A percentile compares a stretch with the other conserved stretches of the same genome.
These are phyloP conservation scores for Ceyx erithaca DNA, from an alignment of 2,797 vertebrate species.

Conservation along the genomic window DNA sequence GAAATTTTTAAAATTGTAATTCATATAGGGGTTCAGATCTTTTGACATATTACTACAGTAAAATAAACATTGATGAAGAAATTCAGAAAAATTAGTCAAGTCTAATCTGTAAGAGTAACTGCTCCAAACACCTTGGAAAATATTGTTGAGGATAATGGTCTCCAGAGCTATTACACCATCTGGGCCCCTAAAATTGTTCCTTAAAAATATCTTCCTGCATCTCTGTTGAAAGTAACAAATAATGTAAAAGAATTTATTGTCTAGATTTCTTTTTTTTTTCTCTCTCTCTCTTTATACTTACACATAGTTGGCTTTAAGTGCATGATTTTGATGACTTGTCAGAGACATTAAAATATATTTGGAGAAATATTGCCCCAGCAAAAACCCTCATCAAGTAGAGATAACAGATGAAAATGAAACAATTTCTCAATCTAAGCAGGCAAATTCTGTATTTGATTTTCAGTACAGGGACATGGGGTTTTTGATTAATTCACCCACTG, in stretches of 20 bases:
- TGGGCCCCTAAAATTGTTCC: background rate
- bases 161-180: background rate
- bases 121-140: background rate
- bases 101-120: background rate
- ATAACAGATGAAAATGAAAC: slow-evolving; percentile 35
- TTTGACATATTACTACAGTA: background rate
- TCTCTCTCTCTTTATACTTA: background rate
- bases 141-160: background rate
- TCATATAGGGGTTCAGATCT: background rate
- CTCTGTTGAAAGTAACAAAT: background rate
- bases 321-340: slow-evolving; percentile 34
- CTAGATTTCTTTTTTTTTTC: background rate
- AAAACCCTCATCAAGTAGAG: slow-evolving; percentile 22
- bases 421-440: slow-evolving; percentile 34
- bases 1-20: background rate
- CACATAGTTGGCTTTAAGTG: background rate
- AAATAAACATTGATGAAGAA: background rate
- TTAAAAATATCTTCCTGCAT: background rate
- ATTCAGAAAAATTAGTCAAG: background rate
- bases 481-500: slow-evolving; percentile 20
- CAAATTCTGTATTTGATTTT: slow-evolving; percentile 22
- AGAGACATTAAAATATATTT: slow-evolving; percentile 18
- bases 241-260: background rate
- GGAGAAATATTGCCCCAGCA: slow-evolving; percentile 33
- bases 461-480: background rate